A percentile compares a stretch with the other conserved stretches of the same genome.
Evolutionary conservation across 1,140 invertebrate genomes (phyloP).

Genomic region (Musca vetustissima): DNA sequence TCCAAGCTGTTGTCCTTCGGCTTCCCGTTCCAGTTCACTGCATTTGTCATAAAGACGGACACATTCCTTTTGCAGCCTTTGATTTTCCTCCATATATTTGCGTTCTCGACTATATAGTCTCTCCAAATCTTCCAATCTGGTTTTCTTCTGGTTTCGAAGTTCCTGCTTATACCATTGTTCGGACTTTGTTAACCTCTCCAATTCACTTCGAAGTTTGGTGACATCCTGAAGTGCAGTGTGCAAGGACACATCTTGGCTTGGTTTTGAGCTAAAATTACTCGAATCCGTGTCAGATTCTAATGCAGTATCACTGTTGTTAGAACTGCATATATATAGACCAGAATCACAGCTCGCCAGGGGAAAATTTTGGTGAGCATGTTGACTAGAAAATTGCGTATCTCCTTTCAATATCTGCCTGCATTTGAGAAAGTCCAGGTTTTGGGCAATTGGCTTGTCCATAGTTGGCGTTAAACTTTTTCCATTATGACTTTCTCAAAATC

Average conservation of each 20-base stretch:
- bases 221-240: slow-evolving; percentile 41
- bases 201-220: slow-evolving; percentile 41
- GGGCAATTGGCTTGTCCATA: too few species aligned
- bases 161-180: slow-evolving; percentile 53
- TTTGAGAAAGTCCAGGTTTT: too few species aligned
- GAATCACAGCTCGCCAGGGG: slow-evolving; percentile 3
- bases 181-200: slow-evolving; percentile 47
- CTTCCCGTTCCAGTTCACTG: slow-evolving; percentile 34
- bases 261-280: not conserved
- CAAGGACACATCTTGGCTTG: slow-evolving; percentile 29
- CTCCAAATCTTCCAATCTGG: slow-evolving; percentile 44
- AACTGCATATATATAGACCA: slow-evolving; percentile 1
- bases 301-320: not conserved
- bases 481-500: too few species aligned
- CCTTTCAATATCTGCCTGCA: too few species aligned
- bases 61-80: slow-evolving; percentile 45
- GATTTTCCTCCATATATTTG: slow-evolving; percentile 49
- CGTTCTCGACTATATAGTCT: slow-evolving; percentile 48
- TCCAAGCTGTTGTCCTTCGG: not conserved
- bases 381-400: not conserved
- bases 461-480: too few species aligned
- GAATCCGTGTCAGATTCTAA: not conserved
- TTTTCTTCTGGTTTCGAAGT: slow-evolving; percentile 42
- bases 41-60: slow-evolving; percentile 37
- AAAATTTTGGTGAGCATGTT: not conserved